Evolutionary conservation across 2,888 invertebrate species (phyloP), one percentile per base, ranked within the genome.

Genomic region (Crematogaster levior): DNA sequence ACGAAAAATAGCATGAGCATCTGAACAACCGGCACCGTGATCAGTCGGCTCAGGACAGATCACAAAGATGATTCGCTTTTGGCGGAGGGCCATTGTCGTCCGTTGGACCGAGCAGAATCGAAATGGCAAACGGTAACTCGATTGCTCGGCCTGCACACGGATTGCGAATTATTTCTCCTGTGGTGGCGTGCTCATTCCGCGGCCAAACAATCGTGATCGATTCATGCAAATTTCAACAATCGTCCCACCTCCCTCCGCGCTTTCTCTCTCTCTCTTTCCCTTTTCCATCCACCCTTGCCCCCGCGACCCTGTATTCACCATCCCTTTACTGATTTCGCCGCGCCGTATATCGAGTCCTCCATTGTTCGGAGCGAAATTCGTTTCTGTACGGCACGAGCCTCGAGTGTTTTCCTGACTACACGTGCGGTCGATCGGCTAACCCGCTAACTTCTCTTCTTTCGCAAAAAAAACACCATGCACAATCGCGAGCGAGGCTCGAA

Each of bases 201-300:
- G 86, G 90, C 91, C 91, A 92, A 93, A 93, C 93, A 93, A 93
- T 94, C 93, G 92, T 91, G 92, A 93, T 94, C 93, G 94, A 93
- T 93, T 93, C 93, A 93, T 94, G 93, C 92, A 93, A 93, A 94
- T 94, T 93, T 91, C 91, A 91, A 92, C 93, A 93, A 94, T 93
- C 93, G 92, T 84, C 86, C 87, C 84, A 88, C 87, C 75, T 18
- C 82, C 60, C 84, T 48, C 86, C 83, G 37, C 9, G 53, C 63
- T 43, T 21, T 61, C 73, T 61, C 60, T 40, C 60, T 72, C 82
- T 77, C 86, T 81, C 77, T 83, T 72, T 40, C 82, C 58, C 77
- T 74, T 75, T 70, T 43, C 75, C 58, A 58, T 53, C 48, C 66
- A 51, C 81, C 75, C 68, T 81, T 85, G 83, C 73, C 74, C 87